phyloP scores from a whole-genome alignment of 2,113 vertebrate genomes.

The Lanius ludovicianus region DNA sequence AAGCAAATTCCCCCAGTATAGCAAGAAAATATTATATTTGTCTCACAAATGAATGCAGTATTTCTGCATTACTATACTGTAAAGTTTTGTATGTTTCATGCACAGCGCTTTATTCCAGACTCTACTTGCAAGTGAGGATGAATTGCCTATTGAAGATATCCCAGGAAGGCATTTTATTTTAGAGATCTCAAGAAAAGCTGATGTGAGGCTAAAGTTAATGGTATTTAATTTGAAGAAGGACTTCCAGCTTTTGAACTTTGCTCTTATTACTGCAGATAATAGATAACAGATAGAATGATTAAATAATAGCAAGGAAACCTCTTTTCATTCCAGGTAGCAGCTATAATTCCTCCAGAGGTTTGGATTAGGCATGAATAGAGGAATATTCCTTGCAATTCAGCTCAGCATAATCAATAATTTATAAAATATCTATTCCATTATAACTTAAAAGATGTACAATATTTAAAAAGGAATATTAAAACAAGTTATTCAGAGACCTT shows the following conservation, averaged over 20 bases:
- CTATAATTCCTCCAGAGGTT: neutral
- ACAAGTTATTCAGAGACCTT: neutral
- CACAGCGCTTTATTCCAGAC: neutral
- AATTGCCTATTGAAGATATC: neutral
- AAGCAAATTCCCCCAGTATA: neutral
- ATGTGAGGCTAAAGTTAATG: neutral
- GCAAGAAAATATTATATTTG: neutral
- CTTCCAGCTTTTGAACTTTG: slow-evolving; percentile 29
- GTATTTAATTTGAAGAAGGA: slow-evolving; percentile 23
- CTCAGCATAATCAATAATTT: neutral
- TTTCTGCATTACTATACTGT: neutral
- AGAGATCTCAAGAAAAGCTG: neutral
- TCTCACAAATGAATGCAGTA: neutral
- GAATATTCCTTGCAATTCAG: neutral
- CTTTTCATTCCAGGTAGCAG: neutral
- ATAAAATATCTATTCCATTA: neutral
- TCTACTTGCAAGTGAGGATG: neutral
- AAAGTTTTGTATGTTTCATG: neutral
- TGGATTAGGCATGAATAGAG: neutral
- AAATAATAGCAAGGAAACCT: neutral
- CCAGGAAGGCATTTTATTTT: neutral
- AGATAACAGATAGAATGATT: neutral
- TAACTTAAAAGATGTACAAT: neutral
- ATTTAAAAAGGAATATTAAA: neutral
- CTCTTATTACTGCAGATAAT: neutral